Evolutionary conservation across 2,888 invertebrate genomes (phyloP), one percentile per base, ranked within the genome.

Genomic region (Augiades crinisus): DNA sequence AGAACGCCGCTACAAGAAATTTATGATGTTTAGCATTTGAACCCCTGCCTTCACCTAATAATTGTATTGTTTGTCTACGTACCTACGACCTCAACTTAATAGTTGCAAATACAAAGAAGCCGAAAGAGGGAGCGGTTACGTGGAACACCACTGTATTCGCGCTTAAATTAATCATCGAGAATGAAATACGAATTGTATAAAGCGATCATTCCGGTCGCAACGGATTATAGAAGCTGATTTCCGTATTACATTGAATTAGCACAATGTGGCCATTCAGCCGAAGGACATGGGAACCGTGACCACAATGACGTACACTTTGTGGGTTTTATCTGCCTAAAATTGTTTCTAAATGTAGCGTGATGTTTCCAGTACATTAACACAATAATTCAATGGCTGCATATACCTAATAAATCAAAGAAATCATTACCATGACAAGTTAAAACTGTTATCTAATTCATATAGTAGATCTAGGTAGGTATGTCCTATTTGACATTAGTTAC

Each of bases 251-350:
- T 38, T 30, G 37, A 47, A 38, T 37, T 30, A 12, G 27, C 21
- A 38, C 37, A 47, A 47, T 47, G 47, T 5, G 13, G 27, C 10
- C 5, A 12, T 17, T 30, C n/a, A 1, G 5, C 1, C 2, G 17
- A 47, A 37, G 33, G 37, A 47, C 47, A 47, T 47, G 47, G 47
- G 47, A 47, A 47, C 22, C 14, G 47, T 14, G 27, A 1, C 17
- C 31, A 36, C 36, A 46, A 27, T 33, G 24, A n/a, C 7, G 24
- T 4, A 24, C 12, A 47, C 21, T 37, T 47, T 37, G 38, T 21
- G 47, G 47, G 30, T 47, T 31, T 30, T 7, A 30, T 24, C 24
- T 19, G 19, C 5, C 19, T 19, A 19, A 19, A 19, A 19, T 19
- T 4, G 19, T 5, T 19, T 19, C 19, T 19, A 19, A 19, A 19